Percentiles rank a stretch among this genome's conserved stretches.
phyloP scores from a whole-genome alignment of 1,140 invertebrate genomes.

The Mya arenaria region DNA sequence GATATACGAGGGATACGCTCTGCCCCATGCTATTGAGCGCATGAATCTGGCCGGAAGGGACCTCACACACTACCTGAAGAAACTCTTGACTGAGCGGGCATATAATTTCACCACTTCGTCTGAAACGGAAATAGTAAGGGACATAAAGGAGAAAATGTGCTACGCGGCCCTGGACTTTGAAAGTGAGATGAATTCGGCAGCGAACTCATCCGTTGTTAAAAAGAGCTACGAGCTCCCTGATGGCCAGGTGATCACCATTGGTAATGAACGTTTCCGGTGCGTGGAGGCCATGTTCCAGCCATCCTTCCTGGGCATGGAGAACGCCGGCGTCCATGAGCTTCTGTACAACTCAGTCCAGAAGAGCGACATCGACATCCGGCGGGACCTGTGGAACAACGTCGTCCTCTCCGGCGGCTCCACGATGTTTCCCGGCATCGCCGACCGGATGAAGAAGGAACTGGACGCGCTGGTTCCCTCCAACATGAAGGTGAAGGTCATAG shows the following conservation, averaged over 20 bases:
- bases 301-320: slow-evolving; percentile 58
- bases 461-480: neutral
- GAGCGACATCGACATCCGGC: slow-evolving; percentile 67
- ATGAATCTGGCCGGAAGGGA: slow-evolving; percentile 95
- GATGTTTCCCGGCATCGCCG: slow-evolving; percentile 50
- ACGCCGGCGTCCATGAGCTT: slow-evolving; percentile 79
- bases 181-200: slow-evolving; percentile 96
- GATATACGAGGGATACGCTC: slow-evolving; percentile 87
- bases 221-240: slow-evolving; percentile 44
- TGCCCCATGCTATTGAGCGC: slow-evolving; percentile 80
- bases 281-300: slow-evolving; percentile 87
- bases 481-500: neutral
- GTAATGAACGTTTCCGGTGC: slow-evolving; percentile 86
- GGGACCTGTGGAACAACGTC: slow-evolving; percentile 53
- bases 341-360: slow-evolving; percentile 93
- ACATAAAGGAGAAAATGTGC: slow-evolving; percentile 87
- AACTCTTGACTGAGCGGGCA: slow-evolving; percentile 96
- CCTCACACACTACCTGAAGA: slow-evolving; percentile 97
- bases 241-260: slow-evolving; percentile 85
- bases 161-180: slow-evolving; percentile 83
- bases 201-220: slow-evolving; percentile 62
- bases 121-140: slow-evolving; percentile 86
- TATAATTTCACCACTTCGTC: slow-evolving; percentile 95
- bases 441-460: slow-evolving; percentile 17
- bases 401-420: slow-evolving; percentile 56